Percentiles rank a stretch among this genome's conserved stretches.
Conservation (phyloP, 2,888 invertebrate genomes). For the Folsomia manolachei region DNA sequence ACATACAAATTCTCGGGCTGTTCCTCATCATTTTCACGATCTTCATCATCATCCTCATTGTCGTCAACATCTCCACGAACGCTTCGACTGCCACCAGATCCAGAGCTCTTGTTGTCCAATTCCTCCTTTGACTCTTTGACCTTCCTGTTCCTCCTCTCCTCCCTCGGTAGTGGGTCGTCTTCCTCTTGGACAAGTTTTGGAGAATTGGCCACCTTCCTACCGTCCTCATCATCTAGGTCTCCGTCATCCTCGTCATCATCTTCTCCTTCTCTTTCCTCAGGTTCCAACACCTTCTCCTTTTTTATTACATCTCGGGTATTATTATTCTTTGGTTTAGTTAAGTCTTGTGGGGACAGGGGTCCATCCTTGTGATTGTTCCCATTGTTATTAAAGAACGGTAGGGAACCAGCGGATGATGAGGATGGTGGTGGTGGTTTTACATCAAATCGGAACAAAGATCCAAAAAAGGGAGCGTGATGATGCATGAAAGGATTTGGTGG, state of each 20-base stretch:
- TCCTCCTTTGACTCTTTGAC: not conserved
- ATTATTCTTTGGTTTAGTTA: constrained; percentile 16
- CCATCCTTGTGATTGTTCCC: constrained; percentile 7
- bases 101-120: not conserved
- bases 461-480: constrained; percentile 55
- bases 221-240: constrained; percentile 15
- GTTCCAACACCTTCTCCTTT: constrained; percentile 61
- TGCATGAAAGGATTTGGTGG: constrained; percentile 58
- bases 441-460: constrained; percentile 44
- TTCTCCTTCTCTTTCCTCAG: constrained; percentile 3
- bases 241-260: constrained; percentile 8
- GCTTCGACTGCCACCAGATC: not conserved
- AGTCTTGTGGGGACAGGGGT: constrained; percentile 14
- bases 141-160: not conserved
- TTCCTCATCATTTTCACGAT: constrained; percentile 10
- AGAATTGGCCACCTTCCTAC: constrained; percentile 33
- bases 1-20: constrained; percentile 1
- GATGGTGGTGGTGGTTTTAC: constrained; percentile 24
- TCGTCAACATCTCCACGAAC: no score
- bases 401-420: no score
- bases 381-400: not conserved
- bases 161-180: no score
- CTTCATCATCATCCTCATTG: not conserved
- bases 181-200: constrained; percentile 25
- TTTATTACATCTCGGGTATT: constrained; percentile 27